phyloP scores from a whole-genome alignment of 2,113 vertebrate species.

The Erinaceus europaeus region DNA sequence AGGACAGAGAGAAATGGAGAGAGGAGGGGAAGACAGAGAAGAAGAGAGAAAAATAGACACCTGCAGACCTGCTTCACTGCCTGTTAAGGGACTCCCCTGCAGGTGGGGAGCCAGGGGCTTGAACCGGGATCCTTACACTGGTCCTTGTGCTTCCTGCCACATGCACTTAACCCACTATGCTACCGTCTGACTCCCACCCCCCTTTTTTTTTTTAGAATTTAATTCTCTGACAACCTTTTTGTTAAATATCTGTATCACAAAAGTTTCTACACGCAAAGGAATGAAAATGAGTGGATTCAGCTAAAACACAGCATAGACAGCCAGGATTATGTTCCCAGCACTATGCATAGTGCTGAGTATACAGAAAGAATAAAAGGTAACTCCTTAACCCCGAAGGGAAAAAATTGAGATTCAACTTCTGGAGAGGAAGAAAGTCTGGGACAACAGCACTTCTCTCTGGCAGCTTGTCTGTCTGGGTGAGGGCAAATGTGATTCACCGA shows the following conservation, averaged over 20 bases:
- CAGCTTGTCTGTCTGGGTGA: not conserved
- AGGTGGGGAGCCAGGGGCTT: too few relatives aligned
- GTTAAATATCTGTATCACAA: not conserved
- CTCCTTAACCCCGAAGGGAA: not conserved
- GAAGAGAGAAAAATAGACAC: too few relatives aligned
- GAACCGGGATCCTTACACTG: too few relatives aligned
- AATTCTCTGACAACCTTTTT: constrained; percentile 1
- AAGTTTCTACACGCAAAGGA: not conserved
- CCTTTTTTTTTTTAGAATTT: not conserved
- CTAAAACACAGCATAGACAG: not conserved
- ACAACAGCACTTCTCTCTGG: not conserved
- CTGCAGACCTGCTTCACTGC: too few relatives aligned
- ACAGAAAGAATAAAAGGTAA: not conserved
- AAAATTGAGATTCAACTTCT: not conserved
- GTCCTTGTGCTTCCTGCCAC: too few relatives aligned
- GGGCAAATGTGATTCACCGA: constrained; percentile 19
- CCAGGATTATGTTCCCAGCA: not conserved
- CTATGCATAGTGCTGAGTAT: not conserved
- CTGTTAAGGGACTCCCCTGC: too few relatives aligned
- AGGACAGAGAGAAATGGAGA: too few relatives aligned
- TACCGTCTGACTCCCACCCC: too few relatives aligned
- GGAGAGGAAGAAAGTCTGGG: not conserved
- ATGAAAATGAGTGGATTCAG: constrained; percentile 8
- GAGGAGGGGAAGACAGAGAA: too few relatives aligned
- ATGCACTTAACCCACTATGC: too few relatives aligned